A percentile compares a stretch with the other conserved stretches of the same genome.
Conservation (phyloP, 2,888 invertebrate species). For the Drosophila quasianomalipes region DNA sequence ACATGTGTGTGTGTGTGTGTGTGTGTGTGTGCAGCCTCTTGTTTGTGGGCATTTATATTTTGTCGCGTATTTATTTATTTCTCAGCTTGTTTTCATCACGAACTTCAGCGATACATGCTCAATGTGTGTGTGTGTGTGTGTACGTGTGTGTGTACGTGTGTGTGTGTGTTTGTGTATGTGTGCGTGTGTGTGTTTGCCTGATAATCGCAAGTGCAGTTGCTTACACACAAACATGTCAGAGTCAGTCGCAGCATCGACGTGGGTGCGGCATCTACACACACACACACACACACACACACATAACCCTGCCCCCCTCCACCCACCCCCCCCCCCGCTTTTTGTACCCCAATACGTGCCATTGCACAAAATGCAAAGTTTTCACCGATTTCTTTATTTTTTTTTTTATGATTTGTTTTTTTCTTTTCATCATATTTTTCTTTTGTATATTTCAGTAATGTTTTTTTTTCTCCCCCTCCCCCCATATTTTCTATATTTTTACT, state of each 20-base stretch:
- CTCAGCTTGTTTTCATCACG: constrained; percentile 56
- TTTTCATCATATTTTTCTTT: constrained; percentile 3
- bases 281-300: background rate
- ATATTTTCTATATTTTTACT: constrained; percentile 24
- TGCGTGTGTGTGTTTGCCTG: constrained; percentile 37
- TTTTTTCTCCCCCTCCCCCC: background rate
- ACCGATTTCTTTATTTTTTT: constrained; percentile 34
- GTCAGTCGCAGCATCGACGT: constrained; percentile 50
- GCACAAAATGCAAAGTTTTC: constrained; percentile 66
- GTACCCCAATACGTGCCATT: constrained; percentile 55
- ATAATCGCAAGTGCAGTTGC: constrained; percentile 65
- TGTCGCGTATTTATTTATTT: constrained; percentile 50
- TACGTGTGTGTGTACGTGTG: background rate
- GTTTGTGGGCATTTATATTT: constrained; percentile 23
- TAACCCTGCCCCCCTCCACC: background rate
- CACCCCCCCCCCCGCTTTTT: background rate
- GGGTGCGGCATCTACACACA: constrained; percentile 42
- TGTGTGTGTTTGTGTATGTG: constrained; percentile 24
- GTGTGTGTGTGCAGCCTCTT: constrained; percentile 8
- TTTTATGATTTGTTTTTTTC: constrained; percentile 2
- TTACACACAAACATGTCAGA: constrained; percentile 38
- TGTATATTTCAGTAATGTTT: background rate
- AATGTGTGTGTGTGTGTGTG: background rate
- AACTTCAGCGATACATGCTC: constrained; percentile 21
- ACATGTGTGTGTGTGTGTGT: background rate